Percentiles rank a stretch among this genome's conserved stretches.
Conservation (phyloP, 2,113 vertebrate species). For the Globicephala melas region DNA sequence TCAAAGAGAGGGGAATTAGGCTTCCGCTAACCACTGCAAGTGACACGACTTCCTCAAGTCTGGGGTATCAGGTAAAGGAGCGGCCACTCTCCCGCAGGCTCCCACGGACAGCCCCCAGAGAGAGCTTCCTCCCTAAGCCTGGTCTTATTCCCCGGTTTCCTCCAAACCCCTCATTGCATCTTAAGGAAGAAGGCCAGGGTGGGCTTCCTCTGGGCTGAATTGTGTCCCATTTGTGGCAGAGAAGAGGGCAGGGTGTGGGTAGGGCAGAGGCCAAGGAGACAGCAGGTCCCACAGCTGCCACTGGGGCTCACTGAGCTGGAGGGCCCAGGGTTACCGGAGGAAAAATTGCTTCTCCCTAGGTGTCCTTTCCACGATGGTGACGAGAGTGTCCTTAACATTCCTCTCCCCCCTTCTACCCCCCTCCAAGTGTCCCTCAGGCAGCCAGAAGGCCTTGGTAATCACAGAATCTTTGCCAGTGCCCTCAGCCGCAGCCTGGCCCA, state of each 20-base stretch:
- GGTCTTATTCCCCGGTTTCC: background rate
- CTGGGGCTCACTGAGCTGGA: background rate
- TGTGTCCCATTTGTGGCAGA: background rate
- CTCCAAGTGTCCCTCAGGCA: background rate
- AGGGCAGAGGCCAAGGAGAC: background rate
- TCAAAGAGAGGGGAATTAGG: background rate
- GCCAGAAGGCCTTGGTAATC: background rate
- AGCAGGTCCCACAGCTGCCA: background rate
- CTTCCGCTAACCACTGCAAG: background rate
- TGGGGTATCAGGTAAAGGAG: background rate
- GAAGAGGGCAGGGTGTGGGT: background rate
- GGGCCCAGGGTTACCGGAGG: too few species aligned
- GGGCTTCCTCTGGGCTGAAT: background rate
- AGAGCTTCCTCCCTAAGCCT: background rate
- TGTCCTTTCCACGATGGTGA: background rate
- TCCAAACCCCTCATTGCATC: background rate
- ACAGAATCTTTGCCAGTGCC: background rate
- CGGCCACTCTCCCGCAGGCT: background rate
- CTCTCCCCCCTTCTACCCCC: background rate
- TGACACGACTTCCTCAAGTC: background rate
- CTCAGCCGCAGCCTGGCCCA: background rate
- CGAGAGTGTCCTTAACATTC: background rate
- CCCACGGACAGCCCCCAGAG: too few species aligned
- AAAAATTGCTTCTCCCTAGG: background rate
- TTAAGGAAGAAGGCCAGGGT: background rate